Evolutionary conservation across 1,140 invertebrate genomes (phyloP).

Genomic region (Cherax destructor): DNA sequence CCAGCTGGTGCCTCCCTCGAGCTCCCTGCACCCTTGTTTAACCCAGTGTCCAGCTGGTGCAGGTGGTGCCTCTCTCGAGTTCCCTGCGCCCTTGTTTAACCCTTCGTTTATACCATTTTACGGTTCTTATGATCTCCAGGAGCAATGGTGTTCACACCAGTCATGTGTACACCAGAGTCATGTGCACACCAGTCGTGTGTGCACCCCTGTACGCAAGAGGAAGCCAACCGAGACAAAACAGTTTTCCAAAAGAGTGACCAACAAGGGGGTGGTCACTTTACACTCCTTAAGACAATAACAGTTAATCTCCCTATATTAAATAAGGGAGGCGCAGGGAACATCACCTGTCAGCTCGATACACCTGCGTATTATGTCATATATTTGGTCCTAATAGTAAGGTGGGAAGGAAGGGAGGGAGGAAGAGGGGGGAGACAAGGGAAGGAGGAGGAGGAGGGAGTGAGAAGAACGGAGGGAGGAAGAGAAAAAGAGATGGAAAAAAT

Average conservation of each 20-base stretch:
- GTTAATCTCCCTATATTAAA: neutral
- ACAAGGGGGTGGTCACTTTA: neutral
- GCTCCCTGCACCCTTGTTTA: neutral
- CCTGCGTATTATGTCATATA: neutral
- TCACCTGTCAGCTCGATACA: neutral
- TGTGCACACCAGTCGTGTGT: too few species aligned
- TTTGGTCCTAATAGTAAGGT: neutral
- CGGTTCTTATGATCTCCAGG: neutral
- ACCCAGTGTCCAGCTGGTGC: neutral
- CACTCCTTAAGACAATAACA: neutral
- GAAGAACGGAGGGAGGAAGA: neutral
- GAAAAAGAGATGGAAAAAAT: neutral
- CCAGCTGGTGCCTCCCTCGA: neutral
- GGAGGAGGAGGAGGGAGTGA: neutral
- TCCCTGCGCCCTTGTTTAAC: neutral
- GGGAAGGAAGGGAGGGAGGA: neutral
- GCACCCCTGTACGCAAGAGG: too few species aligned
- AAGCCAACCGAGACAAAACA: too few species aligned
- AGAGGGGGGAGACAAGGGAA: neutral
- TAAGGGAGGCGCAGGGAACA: too few species aligned
- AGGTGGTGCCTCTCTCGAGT: neutral
- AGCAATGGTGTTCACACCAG: too few species aligned
- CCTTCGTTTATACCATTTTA: conserved; percentile 13
- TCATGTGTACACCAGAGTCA: too few species aligned
- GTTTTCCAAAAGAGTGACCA: neutral